These are phyloP conservation scores for Onthophagus sagittarius DNA, from an alignment of 2,888 invertebrate species.

Conservation along the genomic window DNA sequence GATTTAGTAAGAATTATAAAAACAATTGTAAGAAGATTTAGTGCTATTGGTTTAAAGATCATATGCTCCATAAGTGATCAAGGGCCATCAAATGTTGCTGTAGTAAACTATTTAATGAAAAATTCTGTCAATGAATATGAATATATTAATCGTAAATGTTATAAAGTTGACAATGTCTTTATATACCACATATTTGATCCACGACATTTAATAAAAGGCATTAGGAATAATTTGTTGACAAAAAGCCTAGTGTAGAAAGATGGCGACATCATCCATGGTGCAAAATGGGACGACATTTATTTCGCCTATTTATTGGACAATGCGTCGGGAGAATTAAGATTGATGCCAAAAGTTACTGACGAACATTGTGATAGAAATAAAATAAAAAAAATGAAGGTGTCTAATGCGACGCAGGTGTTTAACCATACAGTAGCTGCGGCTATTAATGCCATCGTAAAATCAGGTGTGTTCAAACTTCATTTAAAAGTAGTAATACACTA, in stretches of 20 bases:
- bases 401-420: constrained; percentile 27
- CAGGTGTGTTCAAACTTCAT: neutral
- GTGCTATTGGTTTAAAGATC: constrained; percentile 15
- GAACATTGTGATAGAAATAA: constrained; percentile 25
- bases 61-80: constrained; percentile 11
- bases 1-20: constrained; percentile 26
- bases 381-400: constrained; percentile 29
- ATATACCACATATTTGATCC: no score
- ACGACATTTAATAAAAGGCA: no score
- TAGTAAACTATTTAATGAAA: constrained; percentile 3
- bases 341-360: constrained; percentile 27
- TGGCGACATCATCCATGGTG: no score
- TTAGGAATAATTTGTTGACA: no score
- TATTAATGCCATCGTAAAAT: constrained; percentile 1
- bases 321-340: constrained; percentile 14
- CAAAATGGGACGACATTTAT: constrained; percentile 23
- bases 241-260: no score
- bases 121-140: no score
- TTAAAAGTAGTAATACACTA: neutral
- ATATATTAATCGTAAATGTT: no score
- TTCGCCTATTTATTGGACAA: constrained; percentile 27
- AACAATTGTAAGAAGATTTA: constrained; percentile 24
- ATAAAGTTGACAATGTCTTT: no score
- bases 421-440: constrained; percentile 27
- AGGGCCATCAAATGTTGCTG: constrained; percentile 6